Evolutionary conservation across 35 echinoderm and acorn worm species (phyloP).

Genomic region (Apostichopus californicus): DNA sequence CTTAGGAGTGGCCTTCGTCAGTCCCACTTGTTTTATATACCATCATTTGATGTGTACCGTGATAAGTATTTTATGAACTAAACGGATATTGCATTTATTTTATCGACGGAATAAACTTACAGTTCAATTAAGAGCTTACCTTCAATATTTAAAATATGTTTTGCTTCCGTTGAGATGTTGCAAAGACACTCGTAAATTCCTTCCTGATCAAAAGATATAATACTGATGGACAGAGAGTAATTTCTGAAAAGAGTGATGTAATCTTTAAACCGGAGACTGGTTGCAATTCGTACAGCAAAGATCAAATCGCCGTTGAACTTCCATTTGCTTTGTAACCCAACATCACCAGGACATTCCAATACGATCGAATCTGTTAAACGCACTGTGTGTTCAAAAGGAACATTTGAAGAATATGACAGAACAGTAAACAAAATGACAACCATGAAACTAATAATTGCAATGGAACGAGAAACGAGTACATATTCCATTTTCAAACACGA

Average conservation of each 20-base stretch:
- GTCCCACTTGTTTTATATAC: too few species aligned
- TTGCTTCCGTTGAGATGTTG: background rate
- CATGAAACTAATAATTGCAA: too few species aligned
- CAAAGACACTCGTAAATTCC: background rate
- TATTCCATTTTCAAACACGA: too few species aligned
- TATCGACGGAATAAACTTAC: too few species aligned
- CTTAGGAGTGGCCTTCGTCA: too few species aligned
- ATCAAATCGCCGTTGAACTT: constrained; percentile 12
- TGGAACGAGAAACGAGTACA: too few species aligned
- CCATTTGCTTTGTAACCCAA: background rate
- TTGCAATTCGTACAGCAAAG: background rate
- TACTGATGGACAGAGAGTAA: background rate
- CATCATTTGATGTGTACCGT: too few species aligned
- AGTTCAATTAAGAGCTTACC: background rate
- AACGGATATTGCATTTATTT: too few species aligned
- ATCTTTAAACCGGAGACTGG: background rate
- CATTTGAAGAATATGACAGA: too few species aligned
- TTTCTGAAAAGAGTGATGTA: background rate
- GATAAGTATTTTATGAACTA: too few species aligned
- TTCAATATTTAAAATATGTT: background rate
- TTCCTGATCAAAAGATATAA: background rate
- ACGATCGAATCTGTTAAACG: background rate
- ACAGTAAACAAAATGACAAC: too few species aligned
- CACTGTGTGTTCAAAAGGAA: background rate
- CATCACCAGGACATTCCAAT: background rate